Conservation (phyloP, 2,888 invertebrate genomes). For the Drosophila subsilvestris region DNA sequence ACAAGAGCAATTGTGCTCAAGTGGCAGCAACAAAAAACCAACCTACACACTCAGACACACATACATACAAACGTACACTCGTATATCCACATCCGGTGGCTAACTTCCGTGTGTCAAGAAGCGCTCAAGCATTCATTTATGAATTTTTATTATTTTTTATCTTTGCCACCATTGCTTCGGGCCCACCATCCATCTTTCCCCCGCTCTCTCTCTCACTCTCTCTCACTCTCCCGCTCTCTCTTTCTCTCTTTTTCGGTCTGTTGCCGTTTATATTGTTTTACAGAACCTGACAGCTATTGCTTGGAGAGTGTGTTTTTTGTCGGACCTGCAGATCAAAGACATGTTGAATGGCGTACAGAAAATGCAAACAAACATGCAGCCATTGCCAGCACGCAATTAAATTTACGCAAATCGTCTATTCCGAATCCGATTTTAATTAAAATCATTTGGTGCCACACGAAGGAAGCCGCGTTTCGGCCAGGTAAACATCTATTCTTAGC, state of each 20-base stretch:
- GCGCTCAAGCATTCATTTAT: slow-evolving; percentile 75
- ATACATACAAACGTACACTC: slow-evolving; percentile 11
- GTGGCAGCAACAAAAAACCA: slow-evolving; percentile 23
- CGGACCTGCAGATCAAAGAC: slow-evolving; percentile 59
- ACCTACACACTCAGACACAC: slow-evolving; percentile 18
- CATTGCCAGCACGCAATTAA: slow-evolving; percentile 77
- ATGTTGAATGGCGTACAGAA: slow-evolving; percentile 16
- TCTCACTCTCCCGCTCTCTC: neutral
- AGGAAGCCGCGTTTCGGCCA: slow-evolving; percentile 47
- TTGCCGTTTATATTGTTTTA: slow-evolving; percentile 47
- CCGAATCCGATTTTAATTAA: slow-evolving; percentile 80
- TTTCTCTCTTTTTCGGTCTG: slow-evolving; percentile 35
- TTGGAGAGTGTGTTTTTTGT: slow-evolving; percentile 26
- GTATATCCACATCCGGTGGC: slow-evolving; percentile 58
- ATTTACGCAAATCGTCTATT: slow-evolving; percentile 73
- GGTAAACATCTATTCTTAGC: slow-evolving; percentile 48
- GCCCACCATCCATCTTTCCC: slow-evolving; percentile 3
- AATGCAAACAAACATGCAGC: slow-evolving; percentile 69
- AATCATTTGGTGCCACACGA: slow-evolving; percentile 72
- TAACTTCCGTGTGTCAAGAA: slow-evolving; percentile 71
- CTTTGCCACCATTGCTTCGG: slow-evolving; percentile 36
- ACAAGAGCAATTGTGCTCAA: slow-evolving; percentile 33
- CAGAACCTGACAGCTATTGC: slow-evolving; percentile 56
- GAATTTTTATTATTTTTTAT: slow-evolving; percentile 72
- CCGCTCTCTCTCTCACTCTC: slow-evolving; percentile 15